Conservation (phyloP, 2,113 vertebrate genomes). For the Eretmochelys imbricata region DNA sequence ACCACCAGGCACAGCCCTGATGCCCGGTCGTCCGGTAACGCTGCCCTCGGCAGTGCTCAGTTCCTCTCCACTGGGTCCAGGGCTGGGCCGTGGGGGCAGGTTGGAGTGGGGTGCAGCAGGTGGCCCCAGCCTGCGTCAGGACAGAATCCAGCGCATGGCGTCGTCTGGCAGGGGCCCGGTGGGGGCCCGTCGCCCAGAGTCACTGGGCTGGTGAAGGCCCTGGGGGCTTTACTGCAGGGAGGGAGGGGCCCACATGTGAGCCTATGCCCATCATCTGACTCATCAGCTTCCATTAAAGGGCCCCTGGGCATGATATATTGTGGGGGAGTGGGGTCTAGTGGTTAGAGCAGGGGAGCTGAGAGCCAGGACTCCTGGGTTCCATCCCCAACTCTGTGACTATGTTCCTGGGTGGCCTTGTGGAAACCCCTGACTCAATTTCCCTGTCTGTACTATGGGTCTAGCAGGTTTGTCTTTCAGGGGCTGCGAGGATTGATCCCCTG, state of each 20-base stretch:
- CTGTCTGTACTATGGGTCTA: not conserved
- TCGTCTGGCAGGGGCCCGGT: not conserved
- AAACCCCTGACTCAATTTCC: not conserved
- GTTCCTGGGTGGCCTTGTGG: not conserved
- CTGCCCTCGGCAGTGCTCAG: not conserved
- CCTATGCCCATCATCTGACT: not conserved
- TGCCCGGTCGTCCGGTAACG: no score
- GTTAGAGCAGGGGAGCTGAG: conserved; percentile 17
- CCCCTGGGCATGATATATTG: not conserved
- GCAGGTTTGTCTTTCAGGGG: no score
- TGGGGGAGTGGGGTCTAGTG: not conserved
- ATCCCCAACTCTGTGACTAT: not conserved
- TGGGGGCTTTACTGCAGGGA: not conserved
- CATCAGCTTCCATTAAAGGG: not conserved
- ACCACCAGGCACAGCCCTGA: not conserved
- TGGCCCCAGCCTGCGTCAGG: no score
- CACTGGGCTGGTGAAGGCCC: not conserved
- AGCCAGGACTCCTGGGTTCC: not conserved
- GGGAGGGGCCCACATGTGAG: not conserved
- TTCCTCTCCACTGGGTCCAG: not conserved
- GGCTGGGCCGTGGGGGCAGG: no score
- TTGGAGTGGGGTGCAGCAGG: no score
- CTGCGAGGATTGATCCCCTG: no score
- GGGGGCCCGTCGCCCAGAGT: not conserved
- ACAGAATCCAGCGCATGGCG: not conserved